These are phyloP conservation scores for Pseudomyrmex gracilis DNA, from an alignment of 1,140 invertebrate genomes.

Conservation along the genomic window DNA sequence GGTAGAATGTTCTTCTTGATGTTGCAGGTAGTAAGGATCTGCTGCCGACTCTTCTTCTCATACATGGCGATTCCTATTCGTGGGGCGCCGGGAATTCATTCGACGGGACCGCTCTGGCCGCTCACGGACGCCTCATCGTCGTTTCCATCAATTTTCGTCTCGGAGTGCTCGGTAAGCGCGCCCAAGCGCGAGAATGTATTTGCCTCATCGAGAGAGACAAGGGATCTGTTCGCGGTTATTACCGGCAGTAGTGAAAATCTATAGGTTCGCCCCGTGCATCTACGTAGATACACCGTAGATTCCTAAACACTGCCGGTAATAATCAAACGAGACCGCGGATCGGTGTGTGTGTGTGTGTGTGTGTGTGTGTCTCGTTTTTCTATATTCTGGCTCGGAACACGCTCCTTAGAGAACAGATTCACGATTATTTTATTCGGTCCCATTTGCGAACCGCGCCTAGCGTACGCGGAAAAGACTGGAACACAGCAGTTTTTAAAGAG, in stretches of 20 bases:
- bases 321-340: no score
- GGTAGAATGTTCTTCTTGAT: constrained; percentile 52
- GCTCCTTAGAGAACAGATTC: neutral
- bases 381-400: neutral
- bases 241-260: no score
- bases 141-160: constrained; percentile 99
- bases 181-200: neutral
- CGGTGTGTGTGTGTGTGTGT: neutral
- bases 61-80: constrained; percentile 97
- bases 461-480: neutral
- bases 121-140: constrained; percentile 96
- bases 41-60: constrained; percentile 93
- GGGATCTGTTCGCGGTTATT: no score
- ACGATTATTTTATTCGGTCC: constrained; percentile 8
- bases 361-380: neutral
- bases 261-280: no score
- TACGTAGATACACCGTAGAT: no score
- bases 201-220: no score
- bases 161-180: constrained; percentile 95
- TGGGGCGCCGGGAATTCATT: constrained; percentile 98
- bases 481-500: neutral
- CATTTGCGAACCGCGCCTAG: neutral
- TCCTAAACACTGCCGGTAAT: no score
- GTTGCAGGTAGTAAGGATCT: constrained; percentile 83
- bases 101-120: constrained; percentile 96